phyloP scores from a whole-genome alignment of 2,797 vertebrate species.

The Crax fasciolata region DNA sequence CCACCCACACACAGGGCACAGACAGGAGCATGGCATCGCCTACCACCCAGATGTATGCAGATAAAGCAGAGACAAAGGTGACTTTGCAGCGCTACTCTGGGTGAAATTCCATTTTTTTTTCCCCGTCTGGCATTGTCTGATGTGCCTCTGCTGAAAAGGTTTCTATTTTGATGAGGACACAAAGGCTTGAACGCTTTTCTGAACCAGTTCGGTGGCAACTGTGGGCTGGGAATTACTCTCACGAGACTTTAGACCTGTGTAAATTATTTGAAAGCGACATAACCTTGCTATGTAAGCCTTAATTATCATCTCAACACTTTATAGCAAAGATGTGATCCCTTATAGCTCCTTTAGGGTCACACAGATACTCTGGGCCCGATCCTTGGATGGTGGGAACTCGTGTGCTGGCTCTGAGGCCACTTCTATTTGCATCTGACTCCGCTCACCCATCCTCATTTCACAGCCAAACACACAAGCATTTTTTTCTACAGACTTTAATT shows the following conservation, averaged over 20 bases:
- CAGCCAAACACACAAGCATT: background rate
- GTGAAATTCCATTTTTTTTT: background rate
- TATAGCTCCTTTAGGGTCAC: background rate
- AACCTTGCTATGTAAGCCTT: constrained; percentile 29
- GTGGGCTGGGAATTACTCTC: background rate
- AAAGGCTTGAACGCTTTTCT: constrained; percentile 48
- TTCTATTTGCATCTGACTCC: constrained; percentile 54
- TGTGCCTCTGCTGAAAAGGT: background rate
- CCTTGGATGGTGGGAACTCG: background rate
- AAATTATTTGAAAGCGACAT: constrained; percentile 38
- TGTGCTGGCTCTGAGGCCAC: background rate
- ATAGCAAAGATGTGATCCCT: background rate
- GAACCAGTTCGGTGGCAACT: constrained; percentile 38
- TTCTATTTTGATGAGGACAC: constrained; percentile 38
- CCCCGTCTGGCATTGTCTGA: background rate
- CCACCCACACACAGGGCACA: rapidly evolving
- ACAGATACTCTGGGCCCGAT: background rate
- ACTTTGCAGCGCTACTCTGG: background rate
- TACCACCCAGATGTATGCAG: rapidly evolving
- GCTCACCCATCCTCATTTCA: constrained; percentile 9
- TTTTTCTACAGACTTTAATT: constrained; percentile 54
- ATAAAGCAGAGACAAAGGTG: constrained; percentile 39
- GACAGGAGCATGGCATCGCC: background rate
- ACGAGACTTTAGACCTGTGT: background rate
- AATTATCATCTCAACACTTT: constrained; percentile 14